These are phyloP conservation scores for Dorcus parallelipipedus DNA, from an alignment of 2,888 invertebrate genomes.

Conservation along the genomic window DNA sequence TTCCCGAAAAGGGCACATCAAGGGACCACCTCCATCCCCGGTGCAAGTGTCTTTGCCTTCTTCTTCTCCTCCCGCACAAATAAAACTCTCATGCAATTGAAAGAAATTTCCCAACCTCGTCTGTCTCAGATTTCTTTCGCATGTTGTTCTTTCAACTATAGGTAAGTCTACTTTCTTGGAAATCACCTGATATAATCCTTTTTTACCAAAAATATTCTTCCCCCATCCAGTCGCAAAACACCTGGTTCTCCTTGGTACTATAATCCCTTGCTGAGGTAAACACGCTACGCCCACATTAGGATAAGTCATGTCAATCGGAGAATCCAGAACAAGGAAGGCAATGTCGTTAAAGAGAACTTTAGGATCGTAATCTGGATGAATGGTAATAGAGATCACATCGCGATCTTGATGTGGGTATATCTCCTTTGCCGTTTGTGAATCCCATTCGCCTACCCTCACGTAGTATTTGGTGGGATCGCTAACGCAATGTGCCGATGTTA, in stretches of 20 bases:
- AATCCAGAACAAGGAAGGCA: constrained; percentile 64
- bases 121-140: constrained; percentile 53
- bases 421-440: constrained; percentile 70
- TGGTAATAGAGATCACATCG: constrained; percentile 54
- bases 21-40: constrained; percentile 74
- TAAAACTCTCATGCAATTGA: constrained; percentile 63
- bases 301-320: constrained; percentile 55
- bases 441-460: constrained; percentile 78
- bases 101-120: constrained; percentile 69
- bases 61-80: constrained; percentile 74
- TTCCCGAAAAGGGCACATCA: constrained; percentile 67
- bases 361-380: constrained; percentile 63
- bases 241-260: constrained; percentile 50
- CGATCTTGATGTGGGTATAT: constrained; percentile 68
- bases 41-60: constrained; percentile 68
- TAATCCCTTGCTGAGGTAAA: constrained; percentile 56
- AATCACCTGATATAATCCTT: constrained; percentile 52
- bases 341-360: constrained; percentile 72
- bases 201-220: constrained; percentile 63
- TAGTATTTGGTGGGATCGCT: constrained; percentile 42
- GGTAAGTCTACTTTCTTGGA: constrained; percentile 71
- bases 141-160: constrained; percentile 51
- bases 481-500: constrained; percentile 82
- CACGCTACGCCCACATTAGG: constrained; percentile 71
- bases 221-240: constrained; percentile 78